Base-by-base conservation (phyloP, 2,113 vertebrate genomes). In the Scolopax mira region DNA sequence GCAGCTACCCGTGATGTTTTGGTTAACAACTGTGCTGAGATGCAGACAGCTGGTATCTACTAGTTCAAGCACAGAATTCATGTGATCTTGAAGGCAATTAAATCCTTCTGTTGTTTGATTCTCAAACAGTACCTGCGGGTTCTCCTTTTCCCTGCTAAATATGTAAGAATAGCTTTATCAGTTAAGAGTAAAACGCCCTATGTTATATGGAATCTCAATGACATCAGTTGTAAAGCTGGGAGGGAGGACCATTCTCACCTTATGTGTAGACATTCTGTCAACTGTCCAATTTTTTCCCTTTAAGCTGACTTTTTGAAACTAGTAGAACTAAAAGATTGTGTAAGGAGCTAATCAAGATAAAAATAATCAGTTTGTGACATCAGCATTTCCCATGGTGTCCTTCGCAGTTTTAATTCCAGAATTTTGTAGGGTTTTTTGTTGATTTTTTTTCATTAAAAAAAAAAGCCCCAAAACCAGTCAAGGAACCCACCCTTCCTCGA, bases 1-100 rank as follows among this genome's bases (percentile, higher is more conserved):
- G 39, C 52, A 55, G 14, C 19, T 95, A 39, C 42, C 9, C 1
- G 0, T 79, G 52, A 31, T 0, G 0, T 72, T 79, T 60, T 55
- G 30, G 23, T 71, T 82, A 69, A 42, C 18, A 75, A 7, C 31
- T 1, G 0, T 75, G 23, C 27, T 41, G 49, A 69, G n/a, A 24
- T 70, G 44, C 41, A 77, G 37, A 13, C 18, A 52, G 33, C 41
- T 74, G 55, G 25, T 52, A 60, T 2, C 22, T 37, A 18, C 24
- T 49, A 58, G 70, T 73, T 88, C 64, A 61, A 42, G 46, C 21
- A 57, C 17, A 62, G 64, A 54, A 61, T 80, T 92, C 11, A 6
- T 10, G 6, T 80, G 71, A 52, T 27, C 39, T 83, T 61, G 37
- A 37, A 57, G 80, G 23, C 22, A 70, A 28, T 7, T 72, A 70